Evolutionary conservation across 2,113 vertebrate species (phyloP).

Genomic region (Theristicus caerulescens): DNA sequence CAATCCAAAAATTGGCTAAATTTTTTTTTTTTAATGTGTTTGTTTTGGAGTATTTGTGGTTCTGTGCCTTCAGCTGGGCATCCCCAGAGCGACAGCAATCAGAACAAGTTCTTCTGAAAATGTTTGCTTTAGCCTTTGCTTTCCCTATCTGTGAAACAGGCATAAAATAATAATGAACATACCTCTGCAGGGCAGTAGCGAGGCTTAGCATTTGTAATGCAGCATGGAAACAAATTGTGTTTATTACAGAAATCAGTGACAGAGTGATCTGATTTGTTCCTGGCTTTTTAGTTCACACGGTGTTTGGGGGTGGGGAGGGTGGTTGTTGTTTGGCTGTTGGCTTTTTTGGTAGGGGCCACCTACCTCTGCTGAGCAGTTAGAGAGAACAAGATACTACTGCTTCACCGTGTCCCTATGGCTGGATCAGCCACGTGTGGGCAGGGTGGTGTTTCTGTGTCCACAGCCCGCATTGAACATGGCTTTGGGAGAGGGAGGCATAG

Average conservation of each 20-base stretch:
- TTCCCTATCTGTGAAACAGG: neutral
- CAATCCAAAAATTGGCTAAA: neutral
- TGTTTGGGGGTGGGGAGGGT: neutral
- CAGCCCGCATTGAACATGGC: neutral
- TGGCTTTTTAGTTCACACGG: neutral
- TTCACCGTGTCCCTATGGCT: neutral
- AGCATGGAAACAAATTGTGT: neutral
- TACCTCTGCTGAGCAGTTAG: neutral
- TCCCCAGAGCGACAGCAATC: neutral
- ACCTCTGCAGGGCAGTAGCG: neutral
- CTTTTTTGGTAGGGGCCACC: neutral
- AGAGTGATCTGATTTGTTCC: neutral
- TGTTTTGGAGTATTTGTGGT: neutral
- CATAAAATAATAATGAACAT: neutral
- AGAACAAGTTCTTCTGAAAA: neutral
- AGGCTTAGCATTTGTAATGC: neutral
- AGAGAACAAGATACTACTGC: neutral
- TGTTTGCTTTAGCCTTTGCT: neutral
- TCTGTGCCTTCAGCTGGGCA: neutral
- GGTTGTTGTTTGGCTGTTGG: neutral
- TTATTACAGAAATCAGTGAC: neutral
- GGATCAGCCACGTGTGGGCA: neutral
- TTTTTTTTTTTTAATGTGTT: neutral
- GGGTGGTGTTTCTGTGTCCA: neutral
- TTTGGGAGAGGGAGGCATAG: neutral